These are phyloP conservation scores for Rhagoletis pomonella DNA, from an alignment of 1,140 invertebrate genomes.

Conservation along the genomic window DNA sequence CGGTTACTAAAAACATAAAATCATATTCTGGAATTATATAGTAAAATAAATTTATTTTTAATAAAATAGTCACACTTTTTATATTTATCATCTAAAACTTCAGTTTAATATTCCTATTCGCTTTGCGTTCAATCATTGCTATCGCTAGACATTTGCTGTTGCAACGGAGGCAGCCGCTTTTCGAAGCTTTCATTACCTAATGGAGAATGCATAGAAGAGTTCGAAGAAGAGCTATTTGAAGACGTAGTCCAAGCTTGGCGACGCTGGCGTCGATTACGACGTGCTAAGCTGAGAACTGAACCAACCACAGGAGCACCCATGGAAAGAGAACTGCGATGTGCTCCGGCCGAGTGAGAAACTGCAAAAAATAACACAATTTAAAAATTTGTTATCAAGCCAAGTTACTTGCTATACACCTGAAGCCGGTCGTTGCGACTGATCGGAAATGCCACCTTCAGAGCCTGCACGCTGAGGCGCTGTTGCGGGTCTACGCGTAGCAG, in stretches of 20 bases:
- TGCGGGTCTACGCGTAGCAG: constrained; percentile 57
- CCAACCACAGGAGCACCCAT: constrained; percentile 65
- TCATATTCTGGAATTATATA: too few species aligned
- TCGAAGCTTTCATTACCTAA: neutral
- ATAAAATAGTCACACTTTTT: too few species aligned
- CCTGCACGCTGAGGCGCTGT: constrained; percentile 61
- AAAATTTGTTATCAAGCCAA: neutral
- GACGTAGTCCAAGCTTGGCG: constrained; percentile 67
- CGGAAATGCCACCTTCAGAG: neutral
- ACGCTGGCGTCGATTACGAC: constrained; percentile 64
- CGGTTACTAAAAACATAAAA: too few species aligned
- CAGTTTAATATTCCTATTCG: too few species aligned
- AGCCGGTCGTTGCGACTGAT: neutral
- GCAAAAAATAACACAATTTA: neutral
- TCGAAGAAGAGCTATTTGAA: constrained; percentile 64
- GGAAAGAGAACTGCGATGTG: constrained; percentile 20
- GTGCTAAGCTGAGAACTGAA: constrained; percentile 66
- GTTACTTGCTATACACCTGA: neutral
- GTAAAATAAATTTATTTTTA: too few species aligned
- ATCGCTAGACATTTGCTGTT: neutral
- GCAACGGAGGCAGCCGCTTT: neutral
- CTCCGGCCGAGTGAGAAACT: constrained; percentile 47
- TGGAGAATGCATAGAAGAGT: neutral
- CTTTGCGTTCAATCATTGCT: neutral
- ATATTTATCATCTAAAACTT: too few species aligned